Conservation (phyloP, 2,888 invertebrate species). For the Pachliopta kotzebuea region DNA sequence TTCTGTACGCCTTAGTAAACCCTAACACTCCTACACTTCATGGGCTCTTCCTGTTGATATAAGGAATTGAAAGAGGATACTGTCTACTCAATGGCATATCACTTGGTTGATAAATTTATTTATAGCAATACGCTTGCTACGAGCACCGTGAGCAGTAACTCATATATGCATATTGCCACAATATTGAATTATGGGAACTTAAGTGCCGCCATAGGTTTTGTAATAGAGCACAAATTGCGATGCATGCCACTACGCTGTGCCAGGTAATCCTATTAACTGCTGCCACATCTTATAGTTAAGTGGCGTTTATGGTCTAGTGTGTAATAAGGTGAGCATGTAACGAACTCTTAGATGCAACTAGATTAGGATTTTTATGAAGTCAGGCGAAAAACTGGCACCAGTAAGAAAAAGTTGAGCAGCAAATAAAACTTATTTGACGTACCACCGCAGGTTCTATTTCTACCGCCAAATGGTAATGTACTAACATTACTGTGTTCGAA, state of each 20-base stretch:
- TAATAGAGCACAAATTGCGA: constrained; percentile 10
- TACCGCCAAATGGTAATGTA: no score
- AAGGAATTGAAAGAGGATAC: no score
- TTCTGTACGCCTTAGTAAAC: no score
- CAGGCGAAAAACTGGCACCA: no score
- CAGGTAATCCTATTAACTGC: constrained; percentile 4
- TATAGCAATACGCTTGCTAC: no score
- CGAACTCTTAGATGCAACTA: not conserved
- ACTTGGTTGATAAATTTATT: no score
- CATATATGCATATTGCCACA: not conserved
- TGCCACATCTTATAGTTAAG: not conserved
- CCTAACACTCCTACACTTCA: no score
- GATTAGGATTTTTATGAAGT: not conserved
- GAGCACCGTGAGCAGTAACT: not conserved
- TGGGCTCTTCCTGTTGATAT: no score
- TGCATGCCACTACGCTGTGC: not conserved
- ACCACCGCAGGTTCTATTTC: no score
- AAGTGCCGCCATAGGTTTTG: not conserved
- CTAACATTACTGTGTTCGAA: no score
- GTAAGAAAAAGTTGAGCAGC: not conserved
- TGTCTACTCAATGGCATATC: no score
- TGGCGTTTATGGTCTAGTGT: not conserved
- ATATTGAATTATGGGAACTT: not conserved
- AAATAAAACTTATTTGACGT: no score
- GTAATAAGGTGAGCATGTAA: not conserved